Evolutionary conservation across 2,797 vertebrate genomes (phyloP), one percentile per base, ranked within the genome.

Genomic region (Myotis pilosus): DNA sequence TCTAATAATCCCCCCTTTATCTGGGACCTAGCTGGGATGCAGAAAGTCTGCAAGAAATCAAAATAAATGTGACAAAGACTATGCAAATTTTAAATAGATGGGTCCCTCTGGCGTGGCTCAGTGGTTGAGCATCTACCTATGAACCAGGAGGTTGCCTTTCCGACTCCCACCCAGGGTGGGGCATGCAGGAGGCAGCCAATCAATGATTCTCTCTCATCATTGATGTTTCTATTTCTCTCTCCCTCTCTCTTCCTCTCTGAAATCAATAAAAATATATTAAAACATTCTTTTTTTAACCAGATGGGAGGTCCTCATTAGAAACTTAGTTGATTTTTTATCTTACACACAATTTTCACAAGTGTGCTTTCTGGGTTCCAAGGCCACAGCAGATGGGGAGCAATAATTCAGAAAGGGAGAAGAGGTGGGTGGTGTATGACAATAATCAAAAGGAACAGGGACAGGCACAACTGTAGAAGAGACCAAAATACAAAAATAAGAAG

Each of bases 1-100:
- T 86, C 38, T 80, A 71, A 90, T 55, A 90, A 72, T 57, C 2
- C 87, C 7, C 30, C 11, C 28, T 57, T 81, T 95, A 49, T 91
- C 23, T 51, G 68, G 1, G 8, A 85, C 36, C 72, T 33, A 94
- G 15, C 20, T 90, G 69, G 23, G 62, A 91, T 57, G 41, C 80
- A 81, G n/a, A 22, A 80, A 76, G 64, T 81, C 82, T 92, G 71
- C n/a, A 87, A 78, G 87, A 89, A 87, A 55, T 22, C 60, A 85
- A 96, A 91, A 92, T 71, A 81, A 78, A 89, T 68, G 17, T 30
- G 33, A 75, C 38, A 84, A 85, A 86, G 36, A 78, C 55, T 15
- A 68, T 53, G 9, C 0, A 57, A 62, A 74, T 90, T 81, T 91
- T 94, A 92, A 91, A 8, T 4, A 89, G 55, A 82, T 60, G 25